Evolutionary conservation across 2,797 vertebrate genomes (phyloP), one percentile per base, ranked within the genome.

Genomic region (Neosilurus hyrtlii): DNA sequence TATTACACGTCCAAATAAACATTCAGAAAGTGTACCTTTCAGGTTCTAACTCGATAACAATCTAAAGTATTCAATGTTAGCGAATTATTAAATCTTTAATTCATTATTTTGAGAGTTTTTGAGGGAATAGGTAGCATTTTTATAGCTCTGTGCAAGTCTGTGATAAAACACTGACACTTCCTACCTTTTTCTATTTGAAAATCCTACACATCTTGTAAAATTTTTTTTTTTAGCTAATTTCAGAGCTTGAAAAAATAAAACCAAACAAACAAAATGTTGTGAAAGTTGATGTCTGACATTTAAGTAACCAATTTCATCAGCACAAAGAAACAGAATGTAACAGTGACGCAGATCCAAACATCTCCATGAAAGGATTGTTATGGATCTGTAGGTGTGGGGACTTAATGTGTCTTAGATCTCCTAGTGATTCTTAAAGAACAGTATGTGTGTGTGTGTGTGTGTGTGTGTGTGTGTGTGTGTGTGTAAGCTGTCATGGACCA

Each of bases 361-460:
- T 74, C 81, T 72, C 83, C 84, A 82, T 80, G 83, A 35, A 83
- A 72, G 82, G 70, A 83, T 79, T 84, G 82, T 88, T 83, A 84
- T 80, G 85, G 82, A 81, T 86, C 85, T 83, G 84, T 82, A 88
- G 80, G 71, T 77, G 82, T 86, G 85, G 81, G 85, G 62, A 88
- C 82, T 83, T 74, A 20, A 65, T 79, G 76, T 66, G 76, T 52
- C 49, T 65, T 83, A 83, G 81, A 71, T 79, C 74, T 71, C 78
- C 81, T 75, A 81, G 85, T 78, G 77, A 70, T 61, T 63, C 22
- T 78, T 26, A 35, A 30, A 75, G 56, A 61, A 73, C 9, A 24
- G 51, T 26, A 71, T 2, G 77, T 73, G 54, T n/a, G 24, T n/a
- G 84, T 51, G 51, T 56, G 80, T 11, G 78, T 74, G 30, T 24